These are phyloP conservation scores for Orientallactaga sibirica DNA, from an alignment of 2,797 vertebrate species.

Conservation along the genomic window DNA sequence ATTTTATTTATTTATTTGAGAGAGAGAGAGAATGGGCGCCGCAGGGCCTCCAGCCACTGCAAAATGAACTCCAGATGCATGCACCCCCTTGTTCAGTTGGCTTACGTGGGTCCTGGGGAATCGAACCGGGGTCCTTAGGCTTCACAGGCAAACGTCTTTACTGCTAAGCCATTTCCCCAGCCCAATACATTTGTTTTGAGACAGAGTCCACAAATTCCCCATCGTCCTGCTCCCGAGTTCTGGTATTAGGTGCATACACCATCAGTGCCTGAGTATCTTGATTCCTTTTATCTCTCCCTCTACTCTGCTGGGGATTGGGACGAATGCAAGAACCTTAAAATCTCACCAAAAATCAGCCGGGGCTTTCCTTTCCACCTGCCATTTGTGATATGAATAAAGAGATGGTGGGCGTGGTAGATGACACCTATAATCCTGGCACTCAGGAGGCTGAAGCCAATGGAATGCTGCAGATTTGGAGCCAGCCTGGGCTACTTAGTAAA, in stretches of 20 bases:
- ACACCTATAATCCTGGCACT: background rate
- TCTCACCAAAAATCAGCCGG: background rate
- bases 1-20: slow-evolving; percentile 7
- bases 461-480: background rate
- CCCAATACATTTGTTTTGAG: too few species aligned
- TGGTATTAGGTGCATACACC: background rate
- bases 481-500: background rate
- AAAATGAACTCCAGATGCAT: too few species aligned
- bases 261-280: too few species aligned
- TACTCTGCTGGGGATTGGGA: background rate
- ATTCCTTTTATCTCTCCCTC: background rate
- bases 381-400: slow-evolving; percentile 39
- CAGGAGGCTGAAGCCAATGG: background rate
- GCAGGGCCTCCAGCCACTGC: too few species aligned
- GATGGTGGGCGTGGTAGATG: background rate
- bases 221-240: too few species aligned
- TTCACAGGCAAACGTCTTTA: too few species aligned
- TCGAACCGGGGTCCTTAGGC: too few species aligned
- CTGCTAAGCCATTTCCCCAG: too few species aligned
- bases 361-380: background rate
- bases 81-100: too few species aligned
- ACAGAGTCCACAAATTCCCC: too few species aligned
- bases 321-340: background rate
- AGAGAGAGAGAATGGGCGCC: too few species aligned
- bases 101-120: background rate